phyloP scores from a whole-genome alignment of 2,888 invertebrate genomes.

The Gerosis bhagava region DNA sequence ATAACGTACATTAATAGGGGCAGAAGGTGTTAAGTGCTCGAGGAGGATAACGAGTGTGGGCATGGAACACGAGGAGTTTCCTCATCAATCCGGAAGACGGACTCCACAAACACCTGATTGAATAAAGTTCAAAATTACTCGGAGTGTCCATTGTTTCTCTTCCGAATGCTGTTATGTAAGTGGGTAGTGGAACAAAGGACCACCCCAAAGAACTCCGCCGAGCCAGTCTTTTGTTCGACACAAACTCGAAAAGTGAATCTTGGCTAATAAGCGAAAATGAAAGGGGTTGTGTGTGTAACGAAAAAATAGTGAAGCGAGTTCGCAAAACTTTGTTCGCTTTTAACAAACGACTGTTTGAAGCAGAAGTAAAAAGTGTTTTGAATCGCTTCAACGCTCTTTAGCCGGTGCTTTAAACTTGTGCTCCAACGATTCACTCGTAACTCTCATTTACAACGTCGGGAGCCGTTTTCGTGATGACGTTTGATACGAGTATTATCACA shows the following conservation, averaged over 20 bases:
- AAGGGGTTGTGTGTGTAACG: slow-evolving; percentile 27
- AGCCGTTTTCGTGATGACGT: slow-evolving; percentile 17
- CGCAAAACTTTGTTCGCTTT: slow-evolving; percentile 17
- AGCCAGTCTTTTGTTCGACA: slow-evolving; percentile 63
- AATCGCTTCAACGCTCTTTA: slow-evolving; percentile 24
- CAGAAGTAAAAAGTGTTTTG: slow-evolving; percentile 25
- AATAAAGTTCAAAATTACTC: slow-evolving; percentile 39
- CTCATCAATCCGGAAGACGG: slow-evolving; percentile 26
- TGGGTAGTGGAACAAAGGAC: slow-evolving; percentile 33
- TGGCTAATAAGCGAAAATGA: slow-evolving; percentile 35
- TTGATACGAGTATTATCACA: slow-evolving; percentile 17
- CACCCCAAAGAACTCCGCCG: slow-evolving; percentile 39
- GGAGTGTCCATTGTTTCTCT: slow-evolving; percentile 36
- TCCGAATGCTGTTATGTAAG: slow-evolving; percentile 33
- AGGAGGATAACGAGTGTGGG: slow-evolving; percentile 8
- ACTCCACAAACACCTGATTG: slow-evolving; percentile 39
- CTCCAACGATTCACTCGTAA: slow-evolving; percentile 13
- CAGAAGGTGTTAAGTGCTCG: slow-evolving; percentile 6
- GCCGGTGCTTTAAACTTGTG: slow-evolving; percentile 20
- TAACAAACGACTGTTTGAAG: slow-evolving; percentile 27
- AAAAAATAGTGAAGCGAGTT: slow-evolving; percentile 24
- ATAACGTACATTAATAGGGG: too few species aligned
- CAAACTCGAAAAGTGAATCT: slow-evolving; percentile 34
- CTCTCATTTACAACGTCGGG: slow-evolving; percentile 12
- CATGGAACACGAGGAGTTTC: slow-evolving; percentile 12